Percentiles rank a stretch among this genome's conserved stretches.
phyloP scores from a whole-genome alignment of 1,140 invertebrate species.

The Trichonephila clavata region DNA sequence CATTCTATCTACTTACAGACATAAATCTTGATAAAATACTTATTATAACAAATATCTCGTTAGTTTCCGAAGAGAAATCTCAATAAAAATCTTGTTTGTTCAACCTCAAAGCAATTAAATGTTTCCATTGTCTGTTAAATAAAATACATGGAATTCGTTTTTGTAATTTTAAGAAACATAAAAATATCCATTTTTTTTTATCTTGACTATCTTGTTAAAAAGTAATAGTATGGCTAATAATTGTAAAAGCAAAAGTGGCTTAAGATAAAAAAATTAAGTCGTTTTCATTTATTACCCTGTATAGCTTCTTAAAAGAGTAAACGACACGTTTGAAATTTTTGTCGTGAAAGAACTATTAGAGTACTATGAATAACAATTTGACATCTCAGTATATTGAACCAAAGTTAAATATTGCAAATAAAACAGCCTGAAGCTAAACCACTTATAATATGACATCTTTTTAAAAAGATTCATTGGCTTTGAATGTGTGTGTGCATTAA shows the following conservation, averaged over 20 bases:
- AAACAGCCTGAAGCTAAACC: too few species aligned
- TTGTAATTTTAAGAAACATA: not conserved
- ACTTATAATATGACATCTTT: too few species aligned
- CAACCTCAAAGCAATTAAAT: not conserved
- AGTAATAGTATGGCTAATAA: not conserved
- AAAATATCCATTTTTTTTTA: not conserved
- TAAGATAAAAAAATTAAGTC: not conserved
- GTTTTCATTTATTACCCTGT: not conserved
- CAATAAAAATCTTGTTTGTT: not conserved
- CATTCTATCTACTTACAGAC: not conserved
- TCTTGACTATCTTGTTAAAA: not conserved
- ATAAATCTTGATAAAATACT: not conserved
- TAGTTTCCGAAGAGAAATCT: not conserved
- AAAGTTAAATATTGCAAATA: too few species aligned
- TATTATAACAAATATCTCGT: not conserved
- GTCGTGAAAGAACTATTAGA: not conserved
- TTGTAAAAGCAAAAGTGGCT: not conserved
- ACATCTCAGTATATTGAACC: not conserved
- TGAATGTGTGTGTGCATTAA: too few species aligned
- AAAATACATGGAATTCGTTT: not conserved
- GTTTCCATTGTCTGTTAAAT: not conserved
- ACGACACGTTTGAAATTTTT: not conserved
- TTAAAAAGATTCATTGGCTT: too few species aligned
- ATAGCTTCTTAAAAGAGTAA: not conserved
- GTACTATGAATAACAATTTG: not conserved